Base-by-base conservation (phyloP, 2,797 vertebrate species). In the Periparus ater region DNA sequence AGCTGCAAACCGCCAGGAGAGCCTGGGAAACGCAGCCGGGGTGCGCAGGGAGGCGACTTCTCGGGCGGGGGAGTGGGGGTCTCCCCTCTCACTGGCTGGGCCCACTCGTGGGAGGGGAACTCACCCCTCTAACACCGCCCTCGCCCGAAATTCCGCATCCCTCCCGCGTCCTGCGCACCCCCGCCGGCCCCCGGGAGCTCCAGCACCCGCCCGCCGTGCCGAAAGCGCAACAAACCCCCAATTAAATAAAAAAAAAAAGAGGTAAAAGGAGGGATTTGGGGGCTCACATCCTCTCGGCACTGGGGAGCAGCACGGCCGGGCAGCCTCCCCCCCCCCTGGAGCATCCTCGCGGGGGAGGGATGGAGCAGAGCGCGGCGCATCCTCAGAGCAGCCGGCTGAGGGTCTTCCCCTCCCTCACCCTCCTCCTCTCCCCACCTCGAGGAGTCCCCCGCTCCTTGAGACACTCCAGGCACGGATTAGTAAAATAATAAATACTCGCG, bases 401-500 rank as follows among this genome's bases (percentile, higher is more conserved):
- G 18, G 34, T 76, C 34, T 36, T 53, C n/a, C 14, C n/a, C 16
- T 22, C 30, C 6, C n/a, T 3, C 45, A 42, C 2, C 10, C 38
- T 42, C 58, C 63, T 75, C 51, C 50, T 51, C n/a, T 44, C 4
- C 34, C 26, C 32, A 42, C 47, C 55, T 91, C 72, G 65, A 71
- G 51, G 58, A 62, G 60, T n/a, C 29, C 75, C 78, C 32, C 29
- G 4, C 91, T 91, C 58, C 76, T 76, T 27, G 60, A 81, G 78
- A 63, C 45, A 44, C 93, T 73, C 72, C 32, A 60, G 90, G 89
- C 82, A 32, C 27, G 57, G 86, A 75, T 88, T 79, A 79, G 42
- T 40, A 23, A 75, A 75, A 74, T 17, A 85, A 94, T 57, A 93
- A 97, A 96, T 95, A 92, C 82, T 73, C 58, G 94, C 96, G 66